Base-by-base conservation (phyloP, 2,888 invertebrate genomes). In the Trachelus tabidus region DNA sequence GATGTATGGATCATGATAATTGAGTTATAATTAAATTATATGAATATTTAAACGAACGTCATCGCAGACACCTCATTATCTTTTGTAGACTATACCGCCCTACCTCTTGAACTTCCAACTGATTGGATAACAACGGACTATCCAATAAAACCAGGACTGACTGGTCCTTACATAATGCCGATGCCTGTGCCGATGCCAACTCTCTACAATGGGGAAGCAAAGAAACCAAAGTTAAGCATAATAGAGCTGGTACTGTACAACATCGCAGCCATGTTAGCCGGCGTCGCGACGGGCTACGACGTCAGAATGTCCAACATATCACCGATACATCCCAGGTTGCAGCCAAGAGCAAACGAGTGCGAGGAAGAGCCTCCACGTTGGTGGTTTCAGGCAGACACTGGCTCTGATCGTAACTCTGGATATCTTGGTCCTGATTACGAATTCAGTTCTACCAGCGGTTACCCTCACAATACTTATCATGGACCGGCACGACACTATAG, bases 261-360 rank as follows among this genome's bases (percentile, higher is more conserved):
- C 92, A 97, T 98, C 94, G 97, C 97, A 77, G 96, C 98, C 76
- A 94, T 98, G 92, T 92, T 98, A 88, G 98, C 98, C 4, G 96
- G 97, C 35, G 96, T 98, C 69, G 97, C 97, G 4, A 96, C 97
- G 69, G 98, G 98, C 0, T 98, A 97, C 90, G 98, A 98, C 93
- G 96, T 98, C 76, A 94, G 98, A 88, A 94, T 97, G 91, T 97
- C 97, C 73, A 97, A 97, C 89, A 95, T 97, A 76, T 96, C 96
- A 84, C 96, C 96, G 0, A 93, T 97, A 82, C 97, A 97, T 92
- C 97, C 97, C 11, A 94, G 95, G 79, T 91, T 97, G 80, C 95
- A 96, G 88, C 96, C 96, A 0, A 84, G 87, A 69, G 75, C 84
- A 74, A 81, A 81, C 23, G 87, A 85, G 75, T 81, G 77, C 68